phyloP scores from a whole-genome alignment of 2,888 invertebrate species.

The Zhuqinia jingwanae region DNA sequence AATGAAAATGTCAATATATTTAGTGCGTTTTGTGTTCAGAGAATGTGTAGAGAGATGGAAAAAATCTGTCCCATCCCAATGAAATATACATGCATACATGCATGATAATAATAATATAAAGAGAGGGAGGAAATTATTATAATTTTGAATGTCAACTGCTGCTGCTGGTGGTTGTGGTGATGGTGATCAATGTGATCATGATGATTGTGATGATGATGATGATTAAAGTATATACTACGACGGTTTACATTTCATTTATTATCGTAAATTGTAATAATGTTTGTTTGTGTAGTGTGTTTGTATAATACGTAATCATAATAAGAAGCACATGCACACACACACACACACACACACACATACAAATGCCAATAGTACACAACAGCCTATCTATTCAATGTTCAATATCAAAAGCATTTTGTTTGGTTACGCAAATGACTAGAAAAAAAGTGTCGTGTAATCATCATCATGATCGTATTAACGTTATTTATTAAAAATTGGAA shows the following conservation, averaged over 20 bases:
- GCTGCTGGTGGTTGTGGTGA: slow-evolving; percentile 1
- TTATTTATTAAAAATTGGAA: background rate
- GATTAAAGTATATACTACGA: background rate
- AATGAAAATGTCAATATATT: slow-evolving; percentile 53
- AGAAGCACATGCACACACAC: too few relatives aligned
- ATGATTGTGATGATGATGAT: background rate
- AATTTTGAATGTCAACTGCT: slow-evolving; percentile 57
- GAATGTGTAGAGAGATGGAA: too few relatives aligned
- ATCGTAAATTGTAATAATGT: background rate
- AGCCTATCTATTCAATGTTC: too few relatives aligned
- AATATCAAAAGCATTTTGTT: too few relatives aligned
- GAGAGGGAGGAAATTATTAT: background rate
- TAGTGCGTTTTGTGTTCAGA: too few relatives aligned
- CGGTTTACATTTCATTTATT: slow-evolving; percentile 49
- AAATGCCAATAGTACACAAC: background rate
- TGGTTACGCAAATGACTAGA: slow-evolving; percentile 34
- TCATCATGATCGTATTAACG: background rate
- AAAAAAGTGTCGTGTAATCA: slow-evolving; percentile 38
- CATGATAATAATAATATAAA: background rate
- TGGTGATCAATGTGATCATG: too few relatives aligned
- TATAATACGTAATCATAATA: too few relatives aligned
- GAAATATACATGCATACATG: too few relatives aligned
- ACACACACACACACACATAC: too few relatives aligned
- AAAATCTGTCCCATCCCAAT: slow-evolving; percentile 3
- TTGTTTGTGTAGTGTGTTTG: too few relatives aligned